Evolutionary conservation across 2,113 vertebrate genomes (phyloP), one percentile per base, ranked within the genome.

Genomic region (Malurus melanocephalus): DNA sequence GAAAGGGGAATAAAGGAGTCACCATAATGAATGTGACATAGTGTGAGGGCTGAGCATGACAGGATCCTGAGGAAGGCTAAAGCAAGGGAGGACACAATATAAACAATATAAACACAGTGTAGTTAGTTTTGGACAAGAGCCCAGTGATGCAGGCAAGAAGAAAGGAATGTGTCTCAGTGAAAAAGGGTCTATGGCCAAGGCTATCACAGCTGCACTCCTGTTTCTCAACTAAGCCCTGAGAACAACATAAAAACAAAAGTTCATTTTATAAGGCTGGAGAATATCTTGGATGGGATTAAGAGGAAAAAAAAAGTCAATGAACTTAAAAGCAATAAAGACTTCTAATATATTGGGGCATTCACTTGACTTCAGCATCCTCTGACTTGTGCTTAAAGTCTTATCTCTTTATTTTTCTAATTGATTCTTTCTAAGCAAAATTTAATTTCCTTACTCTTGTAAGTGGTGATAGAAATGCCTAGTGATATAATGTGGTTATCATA

Each of bases 51-150:
- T 80, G 83, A 93, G 69, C 67, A 81, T 67, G 80, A 90, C 86
- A 69, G 71, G 59, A 79, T 81, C 57, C 83, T 88, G 78, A 92
- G 2, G 30, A 84, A 86, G 66, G 83, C 62, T 84, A 51, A 86
- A 91, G 77, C 51, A 86, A 76, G 90, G 77, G 73, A 92, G 86
- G 88, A 95, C 80, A 91, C 85, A 91, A 42, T 40, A 88, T 87
- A 94, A 93, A 91, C 85, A 91, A 42, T 40, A 88, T 87, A 94
- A 93, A 93, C 86, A 96, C 9, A 17, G 85, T 69, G 43, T 7
- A 69, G 88, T 69, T 93, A 81, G 53, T 81, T 94, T 95, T 95
- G 95, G 93, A 92, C 0, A 11, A 79, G 13, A 85, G 94, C 88
- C 93, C 90, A 91, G 62, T 59, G 83, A 94, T 93, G 48, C 69